phyloP scores from a whole-genome alignment of 2,797 vertebrate species.

The Hafferia zeledoni region DNA sequence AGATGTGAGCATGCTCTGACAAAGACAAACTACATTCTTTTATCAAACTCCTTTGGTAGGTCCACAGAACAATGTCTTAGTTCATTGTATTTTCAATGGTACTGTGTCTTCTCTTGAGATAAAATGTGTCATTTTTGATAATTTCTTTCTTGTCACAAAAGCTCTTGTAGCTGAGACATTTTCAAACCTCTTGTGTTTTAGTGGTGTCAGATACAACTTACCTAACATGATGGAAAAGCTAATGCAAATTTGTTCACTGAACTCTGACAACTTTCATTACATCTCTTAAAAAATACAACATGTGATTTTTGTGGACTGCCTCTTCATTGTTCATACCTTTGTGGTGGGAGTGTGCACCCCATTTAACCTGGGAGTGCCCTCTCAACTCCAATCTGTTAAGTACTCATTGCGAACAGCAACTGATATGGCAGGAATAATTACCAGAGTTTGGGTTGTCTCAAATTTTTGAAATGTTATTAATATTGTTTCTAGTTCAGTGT shows the following conservation, averaged over 20 bases:
- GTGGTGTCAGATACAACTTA: neutral
- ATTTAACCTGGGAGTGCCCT: neutral
- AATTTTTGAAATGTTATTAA: neutral
- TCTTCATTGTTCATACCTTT: neutral
- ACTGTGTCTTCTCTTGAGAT: neutral
- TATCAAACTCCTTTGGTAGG: neutral
- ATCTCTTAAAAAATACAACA: neutral
- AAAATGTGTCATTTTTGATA: constrained; percentile 6
- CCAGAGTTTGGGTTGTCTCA: neutral
- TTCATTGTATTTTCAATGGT: neutral
- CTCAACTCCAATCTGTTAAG: neutral
- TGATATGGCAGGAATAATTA: neutral
- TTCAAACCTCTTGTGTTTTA: neutral
- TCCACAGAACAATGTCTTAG: neutral
- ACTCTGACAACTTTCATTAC: constrained; percentile 11
- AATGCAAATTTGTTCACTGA: constrained; percentile 1
- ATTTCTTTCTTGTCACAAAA: constrained; percentile 1
- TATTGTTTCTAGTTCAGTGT: neutral
- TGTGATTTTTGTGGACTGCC: neutral
- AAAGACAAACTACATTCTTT: neutral
- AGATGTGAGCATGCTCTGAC: neutral
- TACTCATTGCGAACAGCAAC: neutral
- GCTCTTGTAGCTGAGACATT: neutral
- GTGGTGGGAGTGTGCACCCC: neutral
- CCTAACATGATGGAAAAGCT: neutral